These are phyloP conservation scores for Yponomeuta evonymella DNA, from an alignment of 2,888 invertebrate genomes.

Conservation along the genomic window DNA sequence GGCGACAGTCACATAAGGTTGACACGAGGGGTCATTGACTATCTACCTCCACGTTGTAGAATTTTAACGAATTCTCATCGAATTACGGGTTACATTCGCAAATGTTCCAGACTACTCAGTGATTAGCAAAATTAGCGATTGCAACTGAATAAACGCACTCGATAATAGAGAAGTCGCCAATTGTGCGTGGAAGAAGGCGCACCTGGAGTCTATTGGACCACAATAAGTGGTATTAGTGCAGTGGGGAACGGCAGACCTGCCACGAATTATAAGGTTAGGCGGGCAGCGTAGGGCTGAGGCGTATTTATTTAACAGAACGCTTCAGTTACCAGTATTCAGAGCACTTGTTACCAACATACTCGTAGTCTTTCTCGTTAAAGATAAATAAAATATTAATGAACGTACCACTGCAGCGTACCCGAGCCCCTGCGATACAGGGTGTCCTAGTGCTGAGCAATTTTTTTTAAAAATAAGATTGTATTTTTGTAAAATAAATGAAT, in stretches of 20 bases:
- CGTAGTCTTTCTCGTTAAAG: no score
- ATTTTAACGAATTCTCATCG: background rate
- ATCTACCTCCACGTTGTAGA: background rate
- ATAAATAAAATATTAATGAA: no score
- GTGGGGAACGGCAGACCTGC: slow-evolving; percentile 34
- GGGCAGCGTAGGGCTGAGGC: slow-evolving; percentile 13
- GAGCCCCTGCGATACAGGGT: no score
- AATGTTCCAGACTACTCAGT: background rate
- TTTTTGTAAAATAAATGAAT: no score
- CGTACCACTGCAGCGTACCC: no score
- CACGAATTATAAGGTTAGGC: slow-evolving; percentile 42
- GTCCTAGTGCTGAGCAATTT: no score
- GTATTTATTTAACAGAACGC: slow-evolving; percentile 13
- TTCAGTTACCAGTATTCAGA: no score
- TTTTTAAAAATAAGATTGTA: no score
- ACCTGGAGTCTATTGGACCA: background rate
- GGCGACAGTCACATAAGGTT: slow-evolving; percentile 1
- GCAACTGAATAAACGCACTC: background rate
- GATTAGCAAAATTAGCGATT: background rate
- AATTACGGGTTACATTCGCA: background rate
- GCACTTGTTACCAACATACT: no score
- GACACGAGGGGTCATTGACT: slow-evolving; percentile 6
- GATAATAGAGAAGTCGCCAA: background rate
- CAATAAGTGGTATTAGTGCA: slow-evolving; percentile 31
- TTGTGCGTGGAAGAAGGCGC: background rate